Conservation (phyloP, 35 echinoderm and acorn worm genomes). For the Strongylocentrotus purpuratus region DNA sequence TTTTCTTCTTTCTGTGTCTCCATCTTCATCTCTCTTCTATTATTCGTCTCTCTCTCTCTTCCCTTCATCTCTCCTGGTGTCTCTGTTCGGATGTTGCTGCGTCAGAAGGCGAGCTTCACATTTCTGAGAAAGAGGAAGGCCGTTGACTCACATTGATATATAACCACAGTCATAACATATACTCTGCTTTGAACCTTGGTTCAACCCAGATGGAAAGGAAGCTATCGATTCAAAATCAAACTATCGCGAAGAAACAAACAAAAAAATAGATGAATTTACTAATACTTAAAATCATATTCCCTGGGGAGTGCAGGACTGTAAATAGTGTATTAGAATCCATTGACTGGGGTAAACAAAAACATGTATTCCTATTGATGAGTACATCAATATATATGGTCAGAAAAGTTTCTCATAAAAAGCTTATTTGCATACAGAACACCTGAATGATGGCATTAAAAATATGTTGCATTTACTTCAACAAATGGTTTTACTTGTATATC, state of each 20-base stretch:
- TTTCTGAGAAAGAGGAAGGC: constrained; percentile 2
- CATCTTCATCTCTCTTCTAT: neutral
- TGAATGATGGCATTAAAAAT: too few species aligned
- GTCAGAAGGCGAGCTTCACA: neutral
- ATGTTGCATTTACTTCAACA: too few species aligned
- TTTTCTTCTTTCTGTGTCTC: neutral
- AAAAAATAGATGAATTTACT: neutral
- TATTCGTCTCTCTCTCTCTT: neutral
- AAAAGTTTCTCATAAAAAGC: too few species aligned
- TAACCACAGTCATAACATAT: constrained; percentile 15
- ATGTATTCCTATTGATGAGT: too few species aligned
- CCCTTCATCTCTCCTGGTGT: neutral
- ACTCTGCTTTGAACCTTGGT: constrained; percentile 26
- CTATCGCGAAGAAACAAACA: neutral
- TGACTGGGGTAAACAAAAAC: too few species aligned
- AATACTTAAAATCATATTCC: neutral
- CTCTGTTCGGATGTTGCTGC: neutral
- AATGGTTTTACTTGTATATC: too few species aligned
- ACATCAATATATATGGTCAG: too few species aligned
- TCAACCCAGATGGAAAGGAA: neutral
- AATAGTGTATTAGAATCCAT: neutral
- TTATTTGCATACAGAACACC: too few species aligned
- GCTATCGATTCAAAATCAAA: neutral
- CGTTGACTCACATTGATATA: constrained; percentile 10
- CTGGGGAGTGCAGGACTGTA: neutral